Evolutionary conservation across 2,888 invertebrate species (phyloP).

Genomic region (Tenthredo livida): DNA sequence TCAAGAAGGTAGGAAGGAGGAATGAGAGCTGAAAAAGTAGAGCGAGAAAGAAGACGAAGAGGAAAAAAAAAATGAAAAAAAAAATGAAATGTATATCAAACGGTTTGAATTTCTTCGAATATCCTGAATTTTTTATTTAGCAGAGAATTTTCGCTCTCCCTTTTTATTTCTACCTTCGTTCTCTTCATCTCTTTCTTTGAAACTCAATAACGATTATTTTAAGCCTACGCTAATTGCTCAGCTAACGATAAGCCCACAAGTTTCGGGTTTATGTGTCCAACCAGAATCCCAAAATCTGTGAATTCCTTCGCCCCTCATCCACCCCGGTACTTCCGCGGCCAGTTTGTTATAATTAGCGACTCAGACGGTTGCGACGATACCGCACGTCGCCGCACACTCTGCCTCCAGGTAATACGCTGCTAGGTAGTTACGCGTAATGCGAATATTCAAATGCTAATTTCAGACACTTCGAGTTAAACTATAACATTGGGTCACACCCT

Average conservation of each 20-base stretch:
- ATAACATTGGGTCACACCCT: background rate
- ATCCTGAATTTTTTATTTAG: background rate
- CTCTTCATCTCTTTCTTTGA: too few relatives aligned
- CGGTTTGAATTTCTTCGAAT: too few relatives aligned
- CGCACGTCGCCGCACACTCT: slow-evolving; percentile 57
- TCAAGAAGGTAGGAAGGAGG: background rate
- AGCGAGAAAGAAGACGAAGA: background rate
- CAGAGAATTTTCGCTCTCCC: background rate
- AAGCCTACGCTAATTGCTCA: slow-evolving; percentile 59
- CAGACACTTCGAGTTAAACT: slow-evolving; percentile 28
- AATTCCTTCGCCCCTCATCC: slow-evolving; percentile 16
- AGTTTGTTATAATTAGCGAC: slow-evolving; percentile 68
- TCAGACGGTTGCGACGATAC: slow-evolving; percentile 64
- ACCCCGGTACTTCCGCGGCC: slow-evolving; percentile 40
- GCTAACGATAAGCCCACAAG: slow-evolving; percentile 50
- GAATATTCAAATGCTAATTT: slow-evolving; percentile 61
- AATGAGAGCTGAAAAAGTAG: background rate
- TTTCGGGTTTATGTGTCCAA: background rate
- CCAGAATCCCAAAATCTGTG: slow-evolving; percentile 31
- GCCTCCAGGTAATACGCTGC: slow-evolving; percentile 56
- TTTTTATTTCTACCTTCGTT: background rate
- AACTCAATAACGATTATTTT: background rate
- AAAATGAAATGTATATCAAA: too few relatives aligned
- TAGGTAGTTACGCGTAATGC: slow-evolving; percentile 61
- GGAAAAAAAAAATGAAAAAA: background rate